phyloP scores from a whole-genome alignment of 2,888 invertebrate genomes.

The Nomada hirtipes region DNA sequence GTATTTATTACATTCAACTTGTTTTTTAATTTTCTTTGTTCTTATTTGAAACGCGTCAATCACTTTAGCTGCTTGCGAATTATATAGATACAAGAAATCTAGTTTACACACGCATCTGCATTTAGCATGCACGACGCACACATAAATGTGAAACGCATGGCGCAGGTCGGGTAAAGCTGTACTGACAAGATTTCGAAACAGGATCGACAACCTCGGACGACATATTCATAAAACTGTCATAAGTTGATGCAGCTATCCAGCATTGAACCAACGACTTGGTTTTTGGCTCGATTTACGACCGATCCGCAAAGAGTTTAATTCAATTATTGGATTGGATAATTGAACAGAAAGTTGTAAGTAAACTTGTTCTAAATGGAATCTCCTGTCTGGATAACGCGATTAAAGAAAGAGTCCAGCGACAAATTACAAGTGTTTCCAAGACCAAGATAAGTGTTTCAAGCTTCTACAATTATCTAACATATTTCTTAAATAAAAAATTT shows the following conservation, averaged over 20 bases:
- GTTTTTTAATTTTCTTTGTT: too few relatives aligned
- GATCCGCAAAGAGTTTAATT: slow-evolving; percentile 8
- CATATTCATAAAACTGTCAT: slow-evolving; percentile 23
- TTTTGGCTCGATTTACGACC: neutral
- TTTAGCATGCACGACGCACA: neutral
- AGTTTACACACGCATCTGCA: neutral
- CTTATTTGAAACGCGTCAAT: too few relatives aligned
- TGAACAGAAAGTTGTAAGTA: neutral
- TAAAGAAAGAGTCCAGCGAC: neutral
- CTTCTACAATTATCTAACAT: too few relatives aligned
- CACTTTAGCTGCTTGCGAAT: too few relatives aligned
- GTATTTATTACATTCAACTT: too few relatives aligned
- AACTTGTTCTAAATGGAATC: neutral
- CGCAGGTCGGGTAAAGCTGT: neutral
- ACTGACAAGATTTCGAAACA: slow-evolving; percentile 23
- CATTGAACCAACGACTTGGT: neutral
- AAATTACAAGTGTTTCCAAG: too few relatives aligned
- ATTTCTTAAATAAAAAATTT: too few relatives aligned
- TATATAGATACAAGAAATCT: neutral
- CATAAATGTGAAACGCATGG: neutral
- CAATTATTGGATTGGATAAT: slow-evolving; percentile 2
- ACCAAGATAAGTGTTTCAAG: too few relatives aligned
- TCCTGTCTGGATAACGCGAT: neutral
- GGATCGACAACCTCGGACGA: slow-evolving; percentile 30
- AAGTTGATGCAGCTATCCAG: neutral